Evolutionary conservation across 1,140 invertebrate species (phyloP), one percentile per base, ranked within the genome.

Genomic region (Drosophila quadrilineata): DNA sequence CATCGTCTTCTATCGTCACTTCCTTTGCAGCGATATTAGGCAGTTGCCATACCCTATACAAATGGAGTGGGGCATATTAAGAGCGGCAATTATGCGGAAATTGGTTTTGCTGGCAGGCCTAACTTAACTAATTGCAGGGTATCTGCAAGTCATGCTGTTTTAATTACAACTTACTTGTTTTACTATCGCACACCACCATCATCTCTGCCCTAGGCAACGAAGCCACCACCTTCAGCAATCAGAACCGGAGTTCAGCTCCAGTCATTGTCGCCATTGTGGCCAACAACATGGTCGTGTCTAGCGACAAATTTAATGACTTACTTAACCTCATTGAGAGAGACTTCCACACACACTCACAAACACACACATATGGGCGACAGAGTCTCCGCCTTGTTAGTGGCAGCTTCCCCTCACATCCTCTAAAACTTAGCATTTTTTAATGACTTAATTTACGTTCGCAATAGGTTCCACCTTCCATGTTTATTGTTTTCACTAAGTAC

Each of bases 251-350:
- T 53, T 52, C 45, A n/a, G 59, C 58, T 58, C 29, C 43, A 59
- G 54, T 71, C 49, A 73, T 82, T 77, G 77, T 84, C 74, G 74
- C 76, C 77, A 82, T 85, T 75, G 70, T 79, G 74, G 79, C 74
- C 73, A 74, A 79, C 73, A 74, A 79, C 60, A 74, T 77, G 70
- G 77, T 84, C 77, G 79, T 84, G 79, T 85, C 79, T 84, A 84
- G 79, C 79, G 79, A 84, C 79, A 85, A 84, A 80, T 85, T 85
- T 85, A 85, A 85, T 85, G 79, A 80, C 80, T 85, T 86, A 85
- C 79, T 86, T 80, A 85, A 75, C 75, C 79, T 38, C 80, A 71
- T 75, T 79, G 79, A 50, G 63, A 54, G 40, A 29, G 45, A 62
- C 49, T 79, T 43, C 46, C 22, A 19, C 21, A 62, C 22, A 31